Percentiles rank a stretch among this genome's conserved stretches.
These are phyloP conservation scores for Sipunculus nudus DNA, from an alignment of 2,888 invertebrate species.

Conservation along the genomic window DNA sequence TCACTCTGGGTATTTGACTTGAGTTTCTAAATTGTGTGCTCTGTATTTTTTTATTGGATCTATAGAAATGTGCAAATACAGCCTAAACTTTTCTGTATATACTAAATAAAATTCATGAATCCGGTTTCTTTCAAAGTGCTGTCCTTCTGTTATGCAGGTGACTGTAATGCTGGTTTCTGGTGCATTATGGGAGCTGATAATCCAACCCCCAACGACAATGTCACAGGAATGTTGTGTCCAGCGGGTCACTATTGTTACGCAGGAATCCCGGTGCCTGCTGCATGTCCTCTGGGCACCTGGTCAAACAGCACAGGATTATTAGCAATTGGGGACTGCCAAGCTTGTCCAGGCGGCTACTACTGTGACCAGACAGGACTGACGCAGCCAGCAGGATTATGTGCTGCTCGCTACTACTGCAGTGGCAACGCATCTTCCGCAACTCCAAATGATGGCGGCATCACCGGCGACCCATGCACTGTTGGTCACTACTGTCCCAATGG, in stretches of 20 bases:
- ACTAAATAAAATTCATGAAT: too few relatives aligned
- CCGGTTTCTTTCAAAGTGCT: too few relatives aligned
- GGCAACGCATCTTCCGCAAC: slow-evolving; percentile 46
- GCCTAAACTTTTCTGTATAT: too few relatives aligned
- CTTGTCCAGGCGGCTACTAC: slow-evolving; percentile 59
- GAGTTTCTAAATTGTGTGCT: too few relatives aligned
- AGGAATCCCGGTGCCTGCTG: slow-evolving; percentile 49
- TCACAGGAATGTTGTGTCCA: slow-evolving; percentile 55
- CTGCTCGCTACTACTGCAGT: slow-evolving; percentile 55
- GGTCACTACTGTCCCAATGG: slow-evolving; percentile 59
- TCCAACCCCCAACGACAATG: slow-evolving; percentile 54
- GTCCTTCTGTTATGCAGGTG: too few relatives aligned
- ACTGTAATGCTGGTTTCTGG: slow-evolving; percentile 58
- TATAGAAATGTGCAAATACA: too few relatives aligned
- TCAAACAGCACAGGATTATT: slow-evolving; percentile 53
- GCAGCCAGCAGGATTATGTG: slow-evolving; percentile 53
- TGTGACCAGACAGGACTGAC: slow-evolving; percentile 55
- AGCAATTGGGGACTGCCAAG: slow-evolving; percentile 49
- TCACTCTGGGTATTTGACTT: too few relatives aligned
- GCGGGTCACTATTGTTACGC: slow-evolving; percentile 53
- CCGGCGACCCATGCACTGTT: slow-evolving; percentile 56
- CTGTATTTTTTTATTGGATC: too few relatives aligned
- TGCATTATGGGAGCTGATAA: slow-evolving; percentile 56
- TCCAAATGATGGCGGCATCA: slow-evolving; percentile 52
- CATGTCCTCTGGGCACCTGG: slow-evolving; percentile 58